phyloP scores from a whole-genome alignment of 2,797 vertebrate genomes.

The Tragopan temminckii region DNA sequence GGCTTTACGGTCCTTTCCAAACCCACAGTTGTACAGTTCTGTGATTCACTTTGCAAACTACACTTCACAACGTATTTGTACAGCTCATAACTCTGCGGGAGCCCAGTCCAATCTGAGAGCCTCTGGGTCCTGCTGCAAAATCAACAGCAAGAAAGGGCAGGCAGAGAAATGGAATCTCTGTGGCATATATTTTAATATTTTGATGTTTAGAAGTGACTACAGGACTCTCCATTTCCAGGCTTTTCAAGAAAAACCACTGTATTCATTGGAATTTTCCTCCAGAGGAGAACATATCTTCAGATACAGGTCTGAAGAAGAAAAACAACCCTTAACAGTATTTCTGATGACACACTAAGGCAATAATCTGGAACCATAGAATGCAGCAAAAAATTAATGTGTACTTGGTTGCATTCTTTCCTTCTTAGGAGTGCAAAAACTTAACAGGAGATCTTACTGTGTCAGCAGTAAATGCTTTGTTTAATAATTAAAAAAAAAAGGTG shows the following conservation, averaged over 20 bases:
- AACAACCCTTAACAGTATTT: neutral
- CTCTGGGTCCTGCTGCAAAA: neutral
- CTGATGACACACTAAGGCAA: neutral
- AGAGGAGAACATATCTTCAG: neutral
- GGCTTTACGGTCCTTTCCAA: neutral
- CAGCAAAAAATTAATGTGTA: rapidly evolving
- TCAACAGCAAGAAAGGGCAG: neutral
- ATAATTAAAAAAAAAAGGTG: neutral
- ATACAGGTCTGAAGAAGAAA: neutral
- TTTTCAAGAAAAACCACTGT: neutral
- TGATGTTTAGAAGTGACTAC: neutral
- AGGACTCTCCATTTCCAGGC: neutral
- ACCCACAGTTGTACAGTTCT: neutral
- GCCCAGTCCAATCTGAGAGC: rapidly evolving
- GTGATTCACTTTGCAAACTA: neutral
- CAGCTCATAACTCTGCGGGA: rapidly evolving
- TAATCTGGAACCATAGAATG: neutral
- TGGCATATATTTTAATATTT: rapidly evolving
- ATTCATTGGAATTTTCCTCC: neutral
- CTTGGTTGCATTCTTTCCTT: neutral
- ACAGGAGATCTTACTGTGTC: conserved; percentile 25
- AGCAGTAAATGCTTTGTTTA: conserved; percentile 30
- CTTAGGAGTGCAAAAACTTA: neutral
- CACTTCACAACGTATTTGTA: rapidly evolving
- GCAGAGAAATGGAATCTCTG: rapidly evolving